Evolutionary conservation across 2,797 vertebrate genomes (phyloP).

Genomic region (Poliocrania exsul): DNA sequence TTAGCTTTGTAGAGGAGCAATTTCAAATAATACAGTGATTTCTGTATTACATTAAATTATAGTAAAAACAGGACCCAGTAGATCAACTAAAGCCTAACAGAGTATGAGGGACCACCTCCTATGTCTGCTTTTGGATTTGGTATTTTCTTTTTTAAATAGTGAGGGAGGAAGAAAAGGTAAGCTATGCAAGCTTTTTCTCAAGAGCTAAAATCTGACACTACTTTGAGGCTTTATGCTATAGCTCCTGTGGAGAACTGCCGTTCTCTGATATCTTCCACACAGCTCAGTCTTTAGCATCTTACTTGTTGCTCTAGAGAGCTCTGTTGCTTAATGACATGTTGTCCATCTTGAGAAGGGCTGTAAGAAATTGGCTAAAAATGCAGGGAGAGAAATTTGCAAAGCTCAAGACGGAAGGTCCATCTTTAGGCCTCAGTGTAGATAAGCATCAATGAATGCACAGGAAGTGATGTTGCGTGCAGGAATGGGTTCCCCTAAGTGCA

Average conservation of each 20-base stretch:
- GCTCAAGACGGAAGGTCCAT: not conserved
- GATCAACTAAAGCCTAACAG: not conserved
- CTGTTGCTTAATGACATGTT: not conserved
- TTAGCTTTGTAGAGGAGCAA: not conserved
- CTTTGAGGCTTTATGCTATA: not conserved
- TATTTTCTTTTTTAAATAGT: conserved; percentile 2
- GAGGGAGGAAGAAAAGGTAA: not conserved
- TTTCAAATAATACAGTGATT: not conserved
- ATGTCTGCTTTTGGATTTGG: not conserved
- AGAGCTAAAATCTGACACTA: not conserved
- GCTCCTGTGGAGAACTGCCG: not conserved
- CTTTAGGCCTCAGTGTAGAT: not conserved
- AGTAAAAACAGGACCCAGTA: not conserved
- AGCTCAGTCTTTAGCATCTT: not conserved
- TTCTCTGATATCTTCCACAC: not conserved
- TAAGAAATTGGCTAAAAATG: not conserved
- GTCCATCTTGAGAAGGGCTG: not conserved
- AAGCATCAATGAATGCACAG: too few relatives aligned
- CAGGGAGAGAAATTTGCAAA: not conserved
- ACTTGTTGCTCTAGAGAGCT: not conserved
- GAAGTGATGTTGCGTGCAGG: not conserved
- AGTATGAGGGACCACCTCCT: not conserved
- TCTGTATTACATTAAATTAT: not conserved
- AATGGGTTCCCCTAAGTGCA: not conserved
- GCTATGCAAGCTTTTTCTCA: not conserved